Evolutionary conservation across 2,888 invertebrate species (phyloP).

Genomic region (Himalopsyche tibetana): DNA sequence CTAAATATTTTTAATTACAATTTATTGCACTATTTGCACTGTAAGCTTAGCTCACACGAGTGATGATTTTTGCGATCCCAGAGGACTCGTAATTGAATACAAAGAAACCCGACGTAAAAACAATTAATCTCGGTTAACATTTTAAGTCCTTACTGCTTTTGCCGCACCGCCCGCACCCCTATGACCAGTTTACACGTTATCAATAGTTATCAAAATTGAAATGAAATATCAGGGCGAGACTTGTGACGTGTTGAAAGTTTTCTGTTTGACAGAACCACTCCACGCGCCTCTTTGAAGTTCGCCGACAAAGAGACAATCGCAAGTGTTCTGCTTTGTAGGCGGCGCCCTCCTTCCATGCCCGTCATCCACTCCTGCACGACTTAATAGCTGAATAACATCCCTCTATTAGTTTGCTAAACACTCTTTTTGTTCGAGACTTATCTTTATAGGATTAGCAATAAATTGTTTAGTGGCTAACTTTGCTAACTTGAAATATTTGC

Average conservation of each 20-base stretch:
- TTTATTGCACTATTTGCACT: too few species aligned
- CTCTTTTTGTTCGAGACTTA: neutral
- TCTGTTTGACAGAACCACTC: conserved; percentile 56
- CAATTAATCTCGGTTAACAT: too few species aligned
- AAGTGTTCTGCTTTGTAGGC: conserved; percentile 23
- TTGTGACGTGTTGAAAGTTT: neutral
- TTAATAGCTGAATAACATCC: conserved; percentile 29
- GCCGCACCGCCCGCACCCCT: too few species aligned
- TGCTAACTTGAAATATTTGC: too few species aligned
- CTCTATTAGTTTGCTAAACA: conserved; percentile 43
- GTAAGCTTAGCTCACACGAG: too few species aligned
- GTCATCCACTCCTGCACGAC: conserved; percentile 19
- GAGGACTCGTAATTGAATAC: too few species aligned
- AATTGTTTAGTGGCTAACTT: too few species aligned
- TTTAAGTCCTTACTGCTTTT: too few species aligned
- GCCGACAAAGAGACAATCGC: conserved; percentile 58
- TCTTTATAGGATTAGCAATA: too few species aligned
- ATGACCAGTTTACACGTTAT: neutral
- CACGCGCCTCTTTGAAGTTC: conserved; percentile 53
- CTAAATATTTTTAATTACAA: too few species aligned
- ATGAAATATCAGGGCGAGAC: neutral
- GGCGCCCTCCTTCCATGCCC: conserved; percentile 45
- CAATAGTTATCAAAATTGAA: neutral
- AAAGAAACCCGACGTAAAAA: too few species aligned
- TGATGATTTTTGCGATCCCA: too few species aligned